Base-by-base conservation (phyloP, 2,113 vertebrate species). In the Labeo rohita region DNA sequence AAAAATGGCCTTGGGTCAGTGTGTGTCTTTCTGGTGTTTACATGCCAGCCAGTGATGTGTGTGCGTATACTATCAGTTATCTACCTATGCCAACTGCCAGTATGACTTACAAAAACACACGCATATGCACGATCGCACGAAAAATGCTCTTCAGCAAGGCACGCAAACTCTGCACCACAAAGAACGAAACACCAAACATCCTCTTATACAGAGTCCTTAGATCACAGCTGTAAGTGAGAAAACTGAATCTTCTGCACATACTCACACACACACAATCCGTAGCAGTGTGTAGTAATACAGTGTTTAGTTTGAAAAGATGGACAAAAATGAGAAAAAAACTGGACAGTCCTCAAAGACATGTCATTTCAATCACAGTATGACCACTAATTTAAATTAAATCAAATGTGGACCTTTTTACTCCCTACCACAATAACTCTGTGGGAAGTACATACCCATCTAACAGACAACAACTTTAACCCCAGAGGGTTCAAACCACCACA, bases 131-230 rank as follows among this genome's bases (percentile, higher is more conserved):
- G 66, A 10, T 36, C 8, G 8, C 84, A 68, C 21, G 12, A 45
- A 49, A 73, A 59, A 70, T n/a, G 18, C 56, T 61, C 56, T 61
- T 61, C 21, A 61, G 21, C 56, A 63, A 23, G 21, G 36, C 11
- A 13, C 16, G 59, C 59, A 47, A 43, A 86, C 80, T 50, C 63
- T 50, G 70, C 34, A 72, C 45, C 43, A 59, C 70, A 76, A 77
- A 65, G 72, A 75, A 73, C 23, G 28, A 65, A 81, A 63, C 50
- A 63, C 87, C 56, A 84, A 87, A 89, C 85, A 87, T 87, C 82
- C 78, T 89, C 73, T 80, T 61, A 61, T 61, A 23, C 18, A 45
- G 39, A 63, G 59, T 56, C 21, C 47, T 84, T 2, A 78, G 70
- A 79, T 68, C 7, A 28, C 81, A 78, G 76, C 80, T 86, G 88